A percentile compares a stretch with the other conserved stretches of the same genome.
Evolutionary conservation across 2,888 invertebrate genomes (phyloP).

Genomic region (Unio pictorum): DNA sequence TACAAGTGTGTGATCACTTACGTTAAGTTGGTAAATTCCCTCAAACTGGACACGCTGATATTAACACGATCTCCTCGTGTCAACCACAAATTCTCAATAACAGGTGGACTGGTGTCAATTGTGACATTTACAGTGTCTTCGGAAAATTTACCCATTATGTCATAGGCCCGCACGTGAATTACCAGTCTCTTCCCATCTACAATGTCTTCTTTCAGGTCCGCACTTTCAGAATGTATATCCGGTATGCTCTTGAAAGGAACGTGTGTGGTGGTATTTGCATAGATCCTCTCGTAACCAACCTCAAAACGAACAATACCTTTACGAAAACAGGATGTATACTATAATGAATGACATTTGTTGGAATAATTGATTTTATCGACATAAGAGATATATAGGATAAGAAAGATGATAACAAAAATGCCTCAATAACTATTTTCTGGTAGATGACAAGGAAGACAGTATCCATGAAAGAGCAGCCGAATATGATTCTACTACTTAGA

Average conservation of each 20-base stretch:
- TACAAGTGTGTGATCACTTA: slow-evolving; percentile 12
- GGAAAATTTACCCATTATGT: slow-evolving; percentile 20
- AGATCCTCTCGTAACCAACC: slow-evolving; percentile 11
- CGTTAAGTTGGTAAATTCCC: slow-evolving; percentile 34
- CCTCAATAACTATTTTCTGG: background rate
- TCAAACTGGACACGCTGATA: slow-evolving; percentile 34
- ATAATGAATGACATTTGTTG: background rate
- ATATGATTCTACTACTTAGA: no score
- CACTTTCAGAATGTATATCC: no score
- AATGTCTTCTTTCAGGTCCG: slow-evolving; percentile 8
- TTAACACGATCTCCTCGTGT: slow-evolving; percentile 35
- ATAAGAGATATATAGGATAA: background rate
- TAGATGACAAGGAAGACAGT: no score
- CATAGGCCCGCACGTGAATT: slow-evolving; percentile 24
- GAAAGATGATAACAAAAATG: background rate
- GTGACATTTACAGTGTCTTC: slow-evolving; percentile 31
- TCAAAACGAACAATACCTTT: slow-evolving; percentile 22
- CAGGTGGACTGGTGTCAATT: slow-evolving; percentile 30
- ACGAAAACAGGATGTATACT: background rate
- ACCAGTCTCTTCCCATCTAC: slow-evolving; percentile 29
- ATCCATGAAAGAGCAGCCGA: no score
- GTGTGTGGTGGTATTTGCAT: slow-evolving; percentile 1
- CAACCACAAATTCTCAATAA: slow-evolving; percentile 35
- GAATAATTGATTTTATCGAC: no score
- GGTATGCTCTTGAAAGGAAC: slow-evolving; percentile 10